Conservation (phyloP, 2,888 invertebrate species). For the Chymomyza caudatula region DNA sequence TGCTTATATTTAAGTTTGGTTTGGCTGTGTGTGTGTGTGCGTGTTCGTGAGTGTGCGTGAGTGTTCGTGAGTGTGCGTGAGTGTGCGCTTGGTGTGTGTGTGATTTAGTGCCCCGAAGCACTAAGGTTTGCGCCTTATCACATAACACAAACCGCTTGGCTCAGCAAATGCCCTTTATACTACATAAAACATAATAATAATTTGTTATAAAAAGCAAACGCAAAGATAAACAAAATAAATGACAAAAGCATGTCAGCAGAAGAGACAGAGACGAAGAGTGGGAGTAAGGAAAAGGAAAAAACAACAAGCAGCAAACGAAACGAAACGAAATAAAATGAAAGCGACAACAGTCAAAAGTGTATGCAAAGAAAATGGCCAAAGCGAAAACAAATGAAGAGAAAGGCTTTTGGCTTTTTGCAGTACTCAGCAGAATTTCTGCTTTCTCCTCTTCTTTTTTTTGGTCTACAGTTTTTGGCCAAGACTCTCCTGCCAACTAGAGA, state of each 20-base stretch:
- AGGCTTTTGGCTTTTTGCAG: constrained; percentile 45
- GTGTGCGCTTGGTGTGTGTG: constrained; percentile 10
- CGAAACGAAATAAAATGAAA: constrained; percentile 34
- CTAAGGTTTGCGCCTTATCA: constrained; percentile 11
- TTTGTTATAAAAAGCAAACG: constrained; percentile 69
- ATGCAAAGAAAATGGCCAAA: neutral
- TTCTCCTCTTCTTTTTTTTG: constrained; percentile 17
- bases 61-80: neutral
- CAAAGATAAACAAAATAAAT: constrained; percentile 75
- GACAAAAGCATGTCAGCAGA: constrained; percentile 66
- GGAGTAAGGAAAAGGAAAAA: constrained; percentile 7
- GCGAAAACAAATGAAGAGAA: constrained; percentile 6
- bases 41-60: constrained; percentile 31
- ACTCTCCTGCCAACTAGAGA: constrained; percentile 49
- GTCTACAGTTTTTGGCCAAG: constrained; percentile 8
- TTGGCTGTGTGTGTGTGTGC: constrained; percentile 1
- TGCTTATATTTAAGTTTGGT: neutral
- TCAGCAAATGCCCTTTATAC: constrained; percentile 46
- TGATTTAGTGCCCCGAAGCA: constrained; percentile 48
- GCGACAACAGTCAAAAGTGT: constrained; percentile 3
- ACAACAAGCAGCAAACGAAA: constrained; percentile 23
- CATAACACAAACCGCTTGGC: constrained; percentile 42
- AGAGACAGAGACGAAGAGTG: constrained; percentile 26
- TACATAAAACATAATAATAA: constrained; percentile 69
- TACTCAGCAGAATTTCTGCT: constrained; percentile 52